Base-by-base conservation (phyloP, 2,888 invertebrate genomes). In the Drosophila yooni region DNA sequence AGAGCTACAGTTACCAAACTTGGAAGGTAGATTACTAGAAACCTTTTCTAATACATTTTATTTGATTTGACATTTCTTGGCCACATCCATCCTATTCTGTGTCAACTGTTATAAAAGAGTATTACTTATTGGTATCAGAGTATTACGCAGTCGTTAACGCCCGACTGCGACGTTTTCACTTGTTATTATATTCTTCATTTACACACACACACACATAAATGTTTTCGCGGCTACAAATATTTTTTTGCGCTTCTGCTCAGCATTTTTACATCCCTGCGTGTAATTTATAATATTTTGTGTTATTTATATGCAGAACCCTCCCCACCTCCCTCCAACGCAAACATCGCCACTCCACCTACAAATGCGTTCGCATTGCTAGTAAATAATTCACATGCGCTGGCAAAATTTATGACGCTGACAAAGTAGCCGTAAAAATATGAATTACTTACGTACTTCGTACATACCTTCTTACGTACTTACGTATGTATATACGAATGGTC, bases 341-440 rank as follows among this genome's bases (percentile, higher is more conserved):
- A 33, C 33, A 11, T 46, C 21, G 11, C 38, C 57, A 4, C 18
- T 48, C 62, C 31, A 40, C 10, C 50, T 3, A 43, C 27, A 27
- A 31, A 62, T 57, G 84, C 82, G 57, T 83, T 85, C 83, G 72
- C 87, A 70, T 81, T 84, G 88, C 86, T 81, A 90, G 90, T 90
- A 86, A 85, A 85, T 85, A 85, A 85, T 85, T 85, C 85, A 85
- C 90, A 85, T 90, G 81, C 79, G 78, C 66, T 57, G 69, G 70
- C 43, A 72, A 74, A 83, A 85, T 85, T 85, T 85, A 85, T 88
- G 85, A 85, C 79, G 90, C 90, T 85, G 85, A 85, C 85, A 85
- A 85, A 85, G 85, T 85, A 90, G 89, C 85, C 90, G 90, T 85
- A 85, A 90, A 90, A 85, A 85, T 86, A 86, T 80, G 86, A 88